These are phyloP conservation scores for Dendrolimus pini DNA, from an alignment of 2,888 invertebrate species.

Conservation along the genomic window DNA sequence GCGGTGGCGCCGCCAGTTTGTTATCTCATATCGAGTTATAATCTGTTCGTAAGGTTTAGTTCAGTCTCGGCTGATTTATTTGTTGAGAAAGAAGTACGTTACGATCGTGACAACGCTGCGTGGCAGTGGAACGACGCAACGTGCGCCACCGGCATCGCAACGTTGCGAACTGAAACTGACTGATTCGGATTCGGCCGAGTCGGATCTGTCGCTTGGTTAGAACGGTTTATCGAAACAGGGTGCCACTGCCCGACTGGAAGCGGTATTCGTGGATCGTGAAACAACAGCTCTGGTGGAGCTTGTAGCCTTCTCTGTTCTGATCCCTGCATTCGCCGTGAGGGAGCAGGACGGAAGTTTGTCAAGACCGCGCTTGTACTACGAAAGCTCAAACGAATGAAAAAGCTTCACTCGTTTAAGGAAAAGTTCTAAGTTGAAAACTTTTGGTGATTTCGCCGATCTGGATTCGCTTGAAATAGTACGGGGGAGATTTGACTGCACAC, in stretches of 20 bases:
- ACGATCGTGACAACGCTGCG: slow-evolving; percentile 54
- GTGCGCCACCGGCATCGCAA: slow-evolving; percentile 62
- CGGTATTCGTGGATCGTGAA: slow-evolving; percentile 39
- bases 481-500: slow-evolving; percentile 58
- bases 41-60: slow-evolving; percentile 61
- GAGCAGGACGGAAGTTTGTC: slow-evolving; percentile 45
- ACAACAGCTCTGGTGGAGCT: slow-evolving; percentile 38
- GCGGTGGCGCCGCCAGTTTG: slow-evolving; percentile 41
- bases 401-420: slow-evolving; percentile 54
- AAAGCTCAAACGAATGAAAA: slow-evolving; percentile 52
- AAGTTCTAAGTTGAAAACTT: slow-evolving; percentile 74
- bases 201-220: slow-evolving; percentile 2
- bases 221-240: slow-evolving; percentile 13
- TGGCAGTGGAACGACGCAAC: slow-evolving; percentile 37
- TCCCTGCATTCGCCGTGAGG: slow-evolving; percentile 20
- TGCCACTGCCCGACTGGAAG: slow-evolving; percentile 36
- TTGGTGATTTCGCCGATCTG: slow-evolving; percentile 66
- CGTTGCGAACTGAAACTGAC: slow-evolving; percentile 52
- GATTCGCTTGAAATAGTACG: slow-evolving; percentile 48
- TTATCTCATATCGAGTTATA: slow-evolving; percentile 65
- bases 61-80: slow-evolving; percentile 61
- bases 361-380: slow-evolving; percentile 27
- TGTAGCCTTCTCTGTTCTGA: slow-evolving; percentile 28
- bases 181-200: slow-evolving; percentile 15
- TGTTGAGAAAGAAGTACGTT: slow-evolving; percentile 54